Base-by-base conservation (phyloP, 2,113 vertebrate species). In the Coregonus clupeaformis region DNA sequence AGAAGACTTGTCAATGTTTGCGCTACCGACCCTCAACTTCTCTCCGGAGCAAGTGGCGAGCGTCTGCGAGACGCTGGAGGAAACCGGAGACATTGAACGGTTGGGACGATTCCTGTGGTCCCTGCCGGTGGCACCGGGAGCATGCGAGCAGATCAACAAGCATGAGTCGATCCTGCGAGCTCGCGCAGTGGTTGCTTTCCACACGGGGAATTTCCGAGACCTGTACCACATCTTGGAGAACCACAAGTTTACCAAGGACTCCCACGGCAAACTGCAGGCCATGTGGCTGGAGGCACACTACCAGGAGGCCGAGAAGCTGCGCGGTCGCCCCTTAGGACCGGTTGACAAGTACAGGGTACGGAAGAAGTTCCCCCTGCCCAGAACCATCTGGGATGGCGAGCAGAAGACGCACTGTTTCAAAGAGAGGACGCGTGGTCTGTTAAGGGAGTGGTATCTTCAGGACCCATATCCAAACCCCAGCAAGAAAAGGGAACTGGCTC, bases 351-450 rank as follows among this genome's bases (percentile, higher is more conserved):
- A 99, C 93, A 93, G 98, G 85, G 98, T 99, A 90, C 94, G 98
- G 89, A 99, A 99, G 98, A 99, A 99, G 98, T 99, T 99, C 92
- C 98, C 98, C 80, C 94, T 99, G 92, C 98, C 98, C 89, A 94
- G 97, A 86, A 99, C 98, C 95, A 99, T 99, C 94, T 99, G 98
- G 97, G 98, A 99, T 91, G 98, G 98, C 73, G 98, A 99, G 91
- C 98, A 99, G 96, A 99, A 99, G 95, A 99, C 98, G 83, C 98
- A 99, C 90, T 99, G 98, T 95, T 99, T 99, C 94, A 99, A 99
- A 91, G 98, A 99, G 95, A 91, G 98, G 94, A 99, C 98, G 90
- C 97, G 98, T 89, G 97, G 97, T 90, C 97, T 99, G 92, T 94
- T 99, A 92, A 91, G 98, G 92, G 98, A 99, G 93, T 99, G 98